Conservation (phyloP, 2,797 vertebrate species). For the Florisuga fusca region DNA sequence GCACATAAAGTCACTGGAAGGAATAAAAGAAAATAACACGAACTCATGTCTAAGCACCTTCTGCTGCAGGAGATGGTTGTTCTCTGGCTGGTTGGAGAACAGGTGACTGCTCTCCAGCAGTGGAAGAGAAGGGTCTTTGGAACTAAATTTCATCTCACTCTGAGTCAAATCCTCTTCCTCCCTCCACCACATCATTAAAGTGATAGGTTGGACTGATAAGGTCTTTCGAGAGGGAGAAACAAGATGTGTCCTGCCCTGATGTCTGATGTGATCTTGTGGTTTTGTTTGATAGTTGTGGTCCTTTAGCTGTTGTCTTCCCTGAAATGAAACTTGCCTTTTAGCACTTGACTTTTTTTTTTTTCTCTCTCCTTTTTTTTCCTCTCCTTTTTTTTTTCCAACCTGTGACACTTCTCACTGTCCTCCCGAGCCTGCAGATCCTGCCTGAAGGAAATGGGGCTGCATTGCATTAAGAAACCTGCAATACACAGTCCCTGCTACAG, state of each 20-base stretch:
- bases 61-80: conserved; percentile 46
- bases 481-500: neutral
- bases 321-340: conserved; percentile 46
- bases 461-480: accelerated
- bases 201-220: conserved; percentile 51
- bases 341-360: neutral
- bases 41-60: conserved; percentile 52
- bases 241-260: conserved; percentile 53
- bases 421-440: neutral
- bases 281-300: conserved; percentile 37
- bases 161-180: conserved; percentile 72
- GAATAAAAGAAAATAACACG: conserved; percentile 11
- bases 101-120: conserved; percentile 40
- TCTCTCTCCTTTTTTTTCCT: accelerated
- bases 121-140: conserved; percentile 43
- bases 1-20: neutral
- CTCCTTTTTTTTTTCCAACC: neutral
- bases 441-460: accelerated
- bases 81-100: conserved; percentile 18
- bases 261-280: conserved; percentile 67
- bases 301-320: conserved; percentile 34
- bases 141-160: conserved; percentile 56
- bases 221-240: conserved; percentile 37
- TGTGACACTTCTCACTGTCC: accelerated
- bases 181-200: conserved; percentile 54